Base-by-base conservation (phyloP, 2,113 vertebrate genomes). In the Microcebus griseorufus region DNA sequence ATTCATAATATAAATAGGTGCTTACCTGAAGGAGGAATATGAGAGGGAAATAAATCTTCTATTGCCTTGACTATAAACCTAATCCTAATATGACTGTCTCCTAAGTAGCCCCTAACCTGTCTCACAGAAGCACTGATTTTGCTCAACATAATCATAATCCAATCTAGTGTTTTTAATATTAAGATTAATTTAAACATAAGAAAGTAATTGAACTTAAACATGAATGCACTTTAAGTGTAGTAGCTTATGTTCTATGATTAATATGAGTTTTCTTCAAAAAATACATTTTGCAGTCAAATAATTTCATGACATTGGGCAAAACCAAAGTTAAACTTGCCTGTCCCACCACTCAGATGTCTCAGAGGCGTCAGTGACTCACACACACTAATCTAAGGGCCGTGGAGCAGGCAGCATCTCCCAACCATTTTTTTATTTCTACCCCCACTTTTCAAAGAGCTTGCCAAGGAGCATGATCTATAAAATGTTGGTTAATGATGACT, bases 71-170 rank as follows among this genome's bases (percentile, higher is more conserved):
- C 39, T 70, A 6, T 22, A 81, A 88, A 42, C 65, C 22, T 42
- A 14, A 39, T 69, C 3, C 32, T 78, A 70, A 48, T 64, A 12
- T 48, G 13, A 34, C 29, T 79, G 9, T 42, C 32, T 85, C 73
- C 37, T 80, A 80, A 45, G 5, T 20, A 75, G 22, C 22, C 23
- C 23, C 84, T 55, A 84, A 23, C 9, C 37, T 39, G 37, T 37
- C 45, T 90, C 55, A 72, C n/a, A 48, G 51, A 92, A 70, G 53
- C 27, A 67, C 17, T 84, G 32, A 58, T n/a, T 83, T 87, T 88
- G 11, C 6, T 72, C 55, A 72, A 64, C 25, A 32, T 20, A 42
- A 20, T 88, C 18, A n/a, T 58, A 94, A 84, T 75, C 27, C 12
- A 60, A 42, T 73, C 60, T 27, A 11, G 53, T 53, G 25, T 0